A percentile compares a stretch with the other conserved stretches of the same genome.
These are phyloP conservation scores for Sciaenops ocellatus DNA, from an alignment of 2,797 vertebrate genomes.

Conservation along the genomic window DNA sequence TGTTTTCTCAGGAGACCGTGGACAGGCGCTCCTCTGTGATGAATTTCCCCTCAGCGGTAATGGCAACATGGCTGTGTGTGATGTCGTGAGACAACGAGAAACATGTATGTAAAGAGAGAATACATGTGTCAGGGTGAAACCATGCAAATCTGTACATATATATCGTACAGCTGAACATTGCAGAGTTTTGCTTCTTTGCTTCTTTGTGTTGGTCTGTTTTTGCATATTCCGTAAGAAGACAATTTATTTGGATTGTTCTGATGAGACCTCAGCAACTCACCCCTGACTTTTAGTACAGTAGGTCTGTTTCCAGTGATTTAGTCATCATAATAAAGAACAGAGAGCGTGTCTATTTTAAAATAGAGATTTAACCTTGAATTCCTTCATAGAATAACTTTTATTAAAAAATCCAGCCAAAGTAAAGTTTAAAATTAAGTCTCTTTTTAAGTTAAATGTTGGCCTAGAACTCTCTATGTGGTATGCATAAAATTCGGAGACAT, in stretches of 20 bases:
- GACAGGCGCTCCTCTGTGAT: conserved; percentile 53
- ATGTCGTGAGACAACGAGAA: conserved; percentile 17
- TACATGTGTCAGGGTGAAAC: neutral
- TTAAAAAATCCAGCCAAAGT: neutral
- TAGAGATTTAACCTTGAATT: conserved; percentile 9
- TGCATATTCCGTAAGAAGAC: neutral
- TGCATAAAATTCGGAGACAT: neutral
- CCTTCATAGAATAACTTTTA: neutral
- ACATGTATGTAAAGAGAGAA: neutral
- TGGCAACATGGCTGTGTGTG: conserved; percentile 19
- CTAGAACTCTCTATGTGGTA: neutral
- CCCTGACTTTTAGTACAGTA: neutral
- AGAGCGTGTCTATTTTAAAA: neutral
- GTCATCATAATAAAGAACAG: conserved; percentile 10
- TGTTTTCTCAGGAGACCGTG: conserved; percentile 38
- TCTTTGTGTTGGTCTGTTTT: conserved; percentile 3
- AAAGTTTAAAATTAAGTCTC: conserved; percentile 1
- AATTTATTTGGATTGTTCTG: neutral
- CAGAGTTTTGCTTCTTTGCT: conserved; percentile 5
- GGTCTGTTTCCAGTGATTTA: neutral
- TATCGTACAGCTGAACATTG: too few species aligned
- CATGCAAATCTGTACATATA: neutral
- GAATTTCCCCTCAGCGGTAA: conserved; percentile 44
- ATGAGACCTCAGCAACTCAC: neutral
- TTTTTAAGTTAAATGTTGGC: neutral